These are phyloP conservation scores for Dryobota labecula DNA, from an alignment of 2,888 invertebrate species.

Conservation along the genomic window DNA sequence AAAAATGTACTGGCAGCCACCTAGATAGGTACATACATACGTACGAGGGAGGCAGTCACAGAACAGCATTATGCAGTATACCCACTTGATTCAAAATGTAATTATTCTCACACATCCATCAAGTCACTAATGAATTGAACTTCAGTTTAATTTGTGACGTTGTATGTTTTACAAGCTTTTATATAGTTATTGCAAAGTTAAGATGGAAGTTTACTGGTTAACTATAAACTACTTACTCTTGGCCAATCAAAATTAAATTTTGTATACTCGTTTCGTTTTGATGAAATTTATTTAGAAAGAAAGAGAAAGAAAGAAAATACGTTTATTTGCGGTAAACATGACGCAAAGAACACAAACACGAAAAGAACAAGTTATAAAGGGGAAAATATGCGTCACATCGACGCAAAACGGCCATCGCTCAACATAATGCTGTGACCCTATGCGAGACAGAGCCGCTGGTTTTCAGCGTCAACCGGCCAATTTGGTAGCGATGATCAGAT, in stretches of 20 bases:
- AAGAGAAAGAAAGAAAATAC: too few relatives aligned
- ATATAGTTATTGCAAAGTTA: not conserved
- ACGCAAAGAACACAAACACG: too few relatives aligned
- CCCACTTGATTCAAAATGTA: not conserved
- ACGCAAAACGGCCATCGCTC: too few relatives aligned
- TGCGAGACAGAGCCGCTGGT: too few relatives aligned
- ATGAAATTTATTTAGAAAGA: too few relatives aligned
- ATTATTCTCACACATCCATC: not conserved
- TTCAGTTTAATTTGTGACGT: not conserved
- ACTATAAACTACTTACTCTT: not conserved
- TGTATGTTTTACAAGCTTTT: constrained; percentile 2
- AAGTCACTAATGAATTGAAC: not conserved
- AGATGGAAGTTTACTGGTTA: too few relatives aligned
- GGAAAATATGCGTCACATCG: too few relatives aligned
- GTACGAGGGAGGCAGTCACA: constrained; percentile 1
- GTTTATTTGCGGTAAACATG: too few relatives aligned
- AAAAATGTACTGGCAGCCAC: not conserved
- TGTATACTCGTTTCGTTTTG: too few relatives aligned
- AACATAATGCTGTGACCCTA: too few relatives aligned
- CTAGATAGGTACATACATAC: not conserved
- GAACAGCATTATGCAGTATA: not conserved
- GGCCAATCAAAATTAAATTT: not conserved
- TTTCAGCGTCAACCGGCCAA: too few relatives aligned
- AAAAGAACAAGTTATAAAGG: too few relatives aligned
- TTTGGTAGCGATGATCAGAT: not conserved